Evolutionary conservation across 2,888 invertebrate species (phyloP).

Genomic region (Harmothoe impar): DNA sequence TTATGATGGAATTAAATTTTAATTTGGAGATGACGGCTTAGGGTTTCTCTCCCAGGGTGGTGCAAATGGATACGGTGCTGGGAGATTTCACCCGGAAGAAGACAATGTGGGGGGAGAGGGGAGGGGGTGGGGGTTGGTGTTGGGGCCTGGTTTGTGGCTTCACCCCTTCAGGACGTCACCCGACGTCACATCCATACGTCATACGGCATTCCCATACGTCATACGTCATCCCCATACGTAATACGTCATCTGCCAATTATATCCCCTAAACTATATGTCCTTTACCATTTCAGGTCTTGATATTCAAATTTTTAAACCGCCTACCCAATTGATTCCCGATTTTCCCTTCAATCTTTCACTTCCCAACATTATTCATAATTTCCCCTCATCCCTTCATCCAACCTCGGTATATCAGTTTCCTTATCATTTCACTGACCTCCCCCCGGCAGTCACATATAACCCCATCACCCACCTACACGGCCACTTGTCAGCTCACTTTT

Average conservation of each 20-base stretch:
- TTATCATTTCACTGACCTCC: neutral
- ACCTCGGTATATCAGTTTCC: neutral
- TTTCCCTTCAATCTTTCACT: too few species aligned
- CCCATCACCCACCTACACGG: neutral
- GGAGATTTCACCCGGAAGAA: neutral
- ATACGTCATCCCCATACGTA: too few species aligned
- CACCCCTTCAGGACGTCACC: neutral
- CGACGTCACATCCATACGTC: too few species aligned
- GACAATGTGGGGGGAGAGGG: neutral
- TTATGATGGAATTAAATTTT: constrained; percentile 55
- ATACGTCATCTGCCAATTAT: too few species aligned
- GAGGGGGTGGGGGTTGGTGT: neutral
- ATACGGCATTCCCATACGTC: too few species aligned
- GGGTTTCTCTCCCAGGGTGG: constrained; percentile 56
- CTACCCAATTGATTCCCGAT: too few species aligned
- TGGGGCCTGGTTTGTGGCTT: neutral
- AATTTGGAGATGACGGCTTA: constrained; percentile 55
- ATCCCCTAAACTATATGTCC: too few species aligned
- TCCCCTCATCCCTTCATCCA: neutral
- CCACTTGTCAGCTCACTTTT: neutral
- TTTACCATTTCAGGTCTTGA: too few species aligned
- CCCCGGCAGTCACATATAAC: too few species aligned
- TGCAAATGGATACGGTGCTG: neutral
- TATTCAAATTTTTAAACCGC: too few species aligned
- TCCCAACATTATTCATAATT: too few species aligned